These are phyloP conservation scores for Miniopterus natalensis DNA, from an alignment of 2,113 vertebrate species.

Conservation along the genomic window DNA sequence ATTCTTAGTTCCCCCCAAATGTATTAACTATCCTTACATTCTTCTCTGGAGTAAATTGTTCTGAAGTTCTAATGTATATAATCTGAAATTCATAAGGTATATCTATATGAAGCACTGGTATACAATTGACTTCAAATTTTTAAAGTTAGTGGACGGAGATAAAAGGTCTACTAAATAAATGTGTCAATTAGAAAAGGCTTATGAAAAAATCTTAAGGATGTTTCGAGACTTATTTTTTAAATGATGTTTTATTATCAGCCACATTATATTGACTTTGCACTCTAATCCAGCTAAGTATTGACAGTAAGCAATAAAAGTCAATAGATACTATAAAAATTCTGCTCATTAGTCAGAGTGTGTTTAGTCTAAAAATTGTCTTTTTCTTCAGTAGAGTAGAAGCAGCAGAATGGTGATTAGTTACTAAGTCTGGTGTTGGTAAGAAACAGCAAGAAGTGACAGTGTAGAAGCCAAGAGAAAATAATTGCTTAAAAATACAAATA, in stretches of 20 bases:
- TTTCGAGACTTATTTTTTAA: background rate
- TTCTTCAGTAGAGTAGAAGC: background rate
- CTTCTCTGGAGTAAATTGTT: conserved; percentile 22
- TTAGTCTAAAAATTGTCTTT: background rate
- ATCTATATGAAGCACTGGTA: conserved; percentile 16
- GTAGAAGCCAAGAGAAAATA: background rate
- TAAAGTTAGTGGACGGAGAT: background rate
- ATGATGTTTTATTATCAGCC: background rate
- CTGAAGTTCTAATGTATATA: conserved; percentile 3
- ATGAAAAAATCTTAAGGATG: background rate
- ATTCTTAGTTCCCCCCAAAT: background rate
- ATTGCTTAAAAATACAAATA: background rate
- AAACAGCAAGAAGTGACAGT: background rate
- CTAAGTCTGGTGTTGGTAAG: background rate
- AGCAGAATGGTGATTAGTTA: background rate
- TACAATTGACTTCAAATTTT: conserved; percentile 45
- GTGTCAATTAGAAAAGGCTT: background rate
- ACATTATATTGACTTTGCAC: background rate
- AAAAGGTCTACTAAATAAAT: background rate
- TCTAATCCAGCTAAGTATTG: background rate
- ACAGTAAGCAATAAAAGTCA: background rate
- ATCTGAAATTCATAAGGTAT: background rate
- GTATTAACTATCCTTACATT: background rate
- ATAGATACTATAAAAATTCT: background rate
- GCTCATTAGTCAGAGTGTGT: background rate